These are phyloP conservation scores for Cylindroiulus punctatus DNA, from an alignment of 2,888 invertebrate species.

Conservation along the genomic window DNA sequence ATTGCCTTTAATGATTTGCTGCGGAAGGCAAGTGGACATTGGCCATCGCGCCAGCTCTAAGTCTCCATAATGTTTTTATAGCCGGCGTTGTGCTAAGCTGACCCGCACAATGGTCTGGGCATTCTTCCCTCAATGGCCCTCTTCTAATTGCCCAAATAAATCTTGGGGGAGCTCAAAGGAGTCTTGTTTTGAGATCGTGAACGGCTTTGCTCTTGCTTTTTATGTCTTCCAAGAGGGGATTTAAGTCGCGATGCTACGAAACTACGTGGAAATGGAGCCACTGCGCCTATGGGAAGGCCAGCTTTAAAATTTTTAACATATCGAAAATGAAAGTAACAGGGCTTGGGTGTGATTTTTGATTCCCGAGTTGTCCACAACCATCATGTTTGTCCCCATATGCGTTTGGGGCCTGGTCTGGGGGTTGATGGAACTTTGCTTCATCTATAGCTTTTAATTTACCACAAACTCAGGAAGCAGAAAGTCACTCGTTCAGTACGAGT, in stretches of 20 bases:
- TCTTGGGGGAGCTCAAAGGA: slow-evolving; percentile 46
- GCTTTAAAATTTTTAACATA: neutral
- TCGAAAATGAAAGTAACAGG: neutral
- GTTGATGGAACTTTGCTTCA: too few species aligned
- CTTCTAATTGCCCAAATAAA: slow-evolving; percentile 53
- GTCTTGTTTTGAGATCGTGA: slow-evolving; percentile 39
- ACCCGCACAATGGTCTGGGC: slow-evolving; percentile 30
- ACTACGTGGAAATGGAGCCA: neutral
- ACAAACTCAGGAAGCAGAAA: too few species aligned
- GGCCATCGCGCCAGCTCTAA: slow-evolving; percentile 28
- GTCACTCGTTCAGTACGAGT: too few species aligned
- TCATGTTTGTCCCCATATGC: too few species aligned
- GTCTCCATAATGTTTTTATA: slow-evolving; percentile 49
- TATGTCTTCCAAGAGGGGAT: slow-evolving; percentile 34
- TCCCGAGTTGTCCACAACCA: too few species aligned
- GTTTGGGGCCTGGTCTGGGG: too few species aligned
- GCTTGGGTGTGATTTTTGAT: neutral
- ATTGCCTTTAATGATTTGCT: slow-evolving; percentile 39
- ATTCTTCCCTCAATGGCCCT: slow-evolving; percentile 48
- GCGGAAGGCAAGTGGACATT: slow-evolving; percentile 7
- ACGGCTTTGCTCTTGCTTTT: slow-evolving; percentile 48
- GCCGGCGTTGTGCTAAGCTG: slow-evolving; percentile 49
- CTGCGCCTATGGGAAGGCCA: neutral
- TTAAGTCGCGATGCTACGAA: neutral
- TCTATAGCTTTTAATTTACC: too few species aligned